These are phyloP conservation scores for Saccopteryx bilineata DNA, from an alignment of 2,113 vertebrate genomes.

Conservation along the genomic window DNA sequence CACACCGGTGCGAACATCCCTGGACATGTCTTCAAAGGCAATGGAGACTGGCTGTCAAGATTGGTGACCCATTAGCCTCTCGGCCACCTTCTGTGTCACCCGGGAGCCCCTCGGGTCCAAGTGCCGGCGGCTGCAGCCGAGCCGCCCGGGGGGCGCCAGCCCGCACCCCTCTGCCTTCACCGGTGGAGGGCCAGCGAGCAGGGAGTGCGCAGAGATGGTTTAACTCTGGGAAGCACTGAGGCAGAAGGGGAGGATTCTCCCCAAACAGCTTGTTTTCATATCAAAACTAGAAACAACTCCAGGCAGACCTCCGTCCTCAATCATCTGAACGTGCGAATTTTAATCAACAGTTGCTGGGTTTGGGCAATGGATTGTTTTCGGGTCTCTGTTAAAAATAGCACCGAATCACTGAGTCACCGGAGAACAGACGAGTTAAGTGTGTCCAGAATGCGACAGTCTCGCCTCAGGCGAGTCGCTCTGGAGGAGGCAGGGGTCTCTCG, in stretches of 20 bases:
- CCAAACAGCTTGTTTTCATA: neutral
- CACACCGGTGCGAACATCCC: neutral
- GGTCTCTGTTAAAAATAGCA: neutral
- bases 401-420: fast-evolving
- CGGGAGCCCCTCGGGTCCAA: neutral
- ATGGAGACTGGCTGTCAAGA: neutral
- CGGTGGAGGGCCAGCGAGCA: too few species aligned
- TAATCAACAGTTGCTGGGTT: neutral
- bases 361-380: neutral
- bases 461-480: neutral
- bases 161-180: neutral
- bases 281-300: neutral
- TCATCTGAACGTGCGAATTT: neutral
- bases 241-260: neutral
- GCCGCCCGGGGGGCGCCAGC: neutral
- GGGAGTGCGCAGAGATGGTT: neutral
- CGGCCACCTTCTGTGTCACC: conserved; percentile 1
- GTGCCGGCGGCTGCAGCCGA: neutral
- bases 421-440: neutral
- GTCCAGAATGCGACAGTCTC: neutral
- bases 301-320: neutral
- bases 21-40: neutral
- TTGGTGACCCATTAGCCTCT: neutral
- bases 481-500: neutral
- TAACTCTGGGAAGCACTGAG: neutral